Evolutionary conservation across 2,113 vertebrate genomes (phyloP).

Genomic region (Phyllostomus hastatus): DNA sequence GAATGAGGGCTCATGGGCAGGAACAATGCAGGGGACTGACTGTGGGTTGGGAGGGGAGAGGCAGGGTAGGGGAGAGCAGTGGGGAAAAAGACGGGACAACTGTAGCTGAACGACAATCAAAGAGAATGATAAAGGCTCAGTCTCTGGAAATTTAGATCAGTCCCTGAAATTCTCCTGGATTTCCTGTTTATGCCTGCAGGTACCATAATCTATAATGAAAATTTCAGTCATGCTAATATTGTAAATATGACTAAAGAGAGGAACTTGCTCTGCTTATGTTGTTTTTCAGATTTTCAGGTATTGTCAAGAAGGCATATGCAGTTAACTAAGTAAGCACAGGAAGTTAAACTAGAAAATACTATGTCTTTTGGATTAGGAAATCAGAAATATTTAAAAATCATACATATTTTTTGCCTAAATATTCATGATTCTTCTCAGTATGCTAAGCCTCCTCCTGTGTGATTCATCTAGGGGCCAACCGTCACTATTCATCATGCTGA

Average conservation of each 20-base stretch:
- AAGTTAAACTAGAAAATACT: conserved; percentile 5
- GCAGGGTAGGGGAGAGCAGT: too few species aligned
- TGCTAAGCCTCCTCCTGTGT: background rate
- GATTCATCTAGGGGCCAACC: background rate
- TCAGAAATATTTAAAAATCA: background rate
- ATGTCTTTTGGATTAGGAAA: background rate
- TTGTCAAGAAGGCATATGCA: background rate
- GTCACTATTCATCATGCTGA: background rate
- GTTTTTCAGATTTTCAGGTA: background rate
- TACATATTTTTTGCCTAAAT: rapidly evolving
- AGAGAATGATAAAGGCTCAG: background rate
- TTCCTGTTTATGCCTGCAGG: background rate
- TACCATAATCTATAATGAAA: background rate
- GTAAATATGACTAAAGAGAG: background rate
- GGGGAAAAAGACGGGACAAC: too few species aligned
- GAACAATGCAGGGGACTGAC: too few species aligned
- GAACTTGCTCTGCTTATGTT: background rate
- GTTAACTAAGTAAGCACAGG: background rate
- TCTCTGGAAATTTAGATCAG: background rate
- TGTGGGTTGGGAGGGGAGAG: too few species aligned
- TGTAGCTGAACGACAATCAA: too few species aligned
- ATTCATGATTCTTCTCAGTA: background rate
- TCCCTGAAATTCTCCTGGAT: background rate
- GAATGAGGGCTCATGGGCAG: too few species aligned
- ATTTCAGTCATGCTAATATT: background rate